Evolutionary conservation across 2,888 invertebrate genomes (phyloP).

Genomic region (Rhodophaea formosa): DNA sequence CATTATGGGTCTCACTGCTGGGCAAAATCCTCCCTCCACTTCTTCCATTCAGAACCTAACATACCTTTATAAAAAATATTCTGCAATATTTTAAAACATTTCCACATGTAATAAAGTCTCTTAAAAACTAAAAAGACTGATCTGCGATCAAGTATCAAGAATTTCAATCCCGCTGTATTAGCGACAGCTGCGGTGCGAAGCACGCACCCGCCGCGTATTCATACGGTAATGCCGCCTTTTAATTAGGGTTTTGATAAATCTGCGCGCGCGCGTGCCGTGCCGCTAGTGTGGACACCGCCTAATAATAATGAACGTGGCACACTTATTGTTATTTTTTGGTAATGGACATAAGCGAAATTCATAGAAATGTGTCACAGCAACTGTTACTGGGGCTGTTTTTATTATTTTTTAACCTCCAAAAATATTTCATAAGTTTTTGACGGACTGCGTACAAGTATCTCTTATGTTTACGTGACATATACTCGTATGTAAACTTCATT

Average conservation of each 20-base stretch:
- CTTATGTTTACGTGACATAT: no score
- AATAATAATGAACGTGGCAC: slow-evolving; percentile 38
- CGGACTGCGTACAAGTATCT: no score
- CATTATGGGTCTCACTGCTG: no score
- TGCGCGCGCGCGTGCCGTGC: slow-evolving; percentile 66
- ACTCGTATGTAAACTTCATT: no score
- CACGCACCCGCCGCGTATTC: slow-evolving; percentile 70
- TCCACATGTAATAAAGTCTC: no score
- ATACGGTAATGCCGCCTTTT: slow-evolving; percentile 76
- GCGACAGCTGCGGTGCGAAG: slow-evolving; percentile 67
- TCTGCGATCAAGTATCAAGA: slow-evolving; percentile 10
- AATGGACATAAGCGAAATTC: not conserved
- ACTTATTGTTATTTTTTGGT: slow-evolving; percentile 19
- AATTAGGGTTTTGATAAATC: slow-evolving; percentile 78
- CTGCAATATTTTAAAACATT: no score
- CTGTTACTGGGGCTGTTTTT: not conserved
- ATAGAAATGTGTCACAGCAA: not conserved
- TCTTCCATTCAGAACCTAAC: no score
- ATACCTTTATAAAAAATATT: no score
- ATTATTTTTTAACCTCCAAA: not conserved
- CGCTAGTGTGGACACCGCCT: slow-evolving; percentile 61
- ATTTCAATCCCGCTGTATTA: slow-evolving; percentile 12
- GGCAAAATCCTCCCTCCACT: no score
- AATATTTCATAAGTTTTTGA: no score
- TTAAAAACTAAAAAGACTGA: no score